Evolutionary conservation across 2,113 vertebrate genomes (phyloP).

Genomic region (Propithecus coquereli): DNA sequence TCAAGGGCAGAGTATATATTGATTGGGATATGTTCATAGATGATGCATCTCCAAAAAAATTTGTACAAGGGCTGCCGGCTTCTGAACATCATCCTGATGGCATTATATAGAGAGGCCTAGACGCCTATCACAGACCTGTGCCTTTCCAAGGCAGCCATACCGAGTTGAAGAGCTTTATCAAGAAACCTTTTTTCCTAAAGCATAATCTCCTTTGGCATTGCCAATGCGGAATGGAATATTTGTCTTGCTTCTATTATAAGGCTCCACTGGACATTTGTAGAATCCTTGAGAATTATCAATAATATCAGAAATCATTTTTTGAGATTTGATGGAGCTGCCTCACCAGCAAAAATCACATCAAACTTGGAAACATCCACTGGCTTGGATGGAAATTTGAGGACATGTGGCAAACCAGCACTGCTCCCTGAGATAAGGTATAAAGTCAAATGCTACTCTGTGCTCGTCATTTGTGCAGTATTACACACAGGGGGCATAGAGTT

Average conservation of each 20-base stretch:
- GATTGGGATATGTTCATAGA: constrained; percentile 48
- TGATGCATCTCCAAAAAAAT: constrained; percentile 86
- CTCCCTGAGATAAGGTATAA: constrained; percentile 87
- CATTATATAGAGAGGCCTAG: constrained; percentile 89
- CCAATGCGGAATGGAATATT: constrained; percentile 89
- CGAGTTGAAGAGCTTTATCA: constrained; percentile 85
- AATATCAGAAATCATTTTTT: constrained; percentile 85
- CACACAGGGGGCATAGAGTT: constrained; percentile 86
- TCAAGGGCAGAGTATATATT: not conserved
- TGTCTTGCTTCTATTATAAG: constrained; percentile 85
- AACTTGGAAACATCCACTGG: constrained; percentile 91
- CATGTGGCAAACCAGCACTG: constrained; percentile 88
- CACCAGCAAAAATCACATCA: constrained; percentile 89
- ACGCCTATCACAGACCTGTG: constrained; percentile 90
- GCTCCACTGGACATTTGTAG: constrained; percentile 85
- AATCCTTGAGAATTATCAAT: constrained; percentile 88
- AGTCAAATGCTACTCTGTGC: constrained; percentile 90
- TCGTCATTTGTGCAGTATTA: constrained; percentile 89
- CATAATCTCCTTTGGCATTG: constrained; percentile 82
- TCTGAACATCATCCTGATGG: constrained; percentile 86
- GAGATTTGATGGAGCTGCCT: constrained; percentile 87
- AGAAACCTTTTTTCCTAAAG: constrained; percentile 87
- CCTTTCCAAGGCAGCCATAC: constrained; percentile 91
- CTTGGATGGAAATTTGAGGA: constrained; percentile 90
- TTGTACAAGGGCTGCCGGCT: constrained; percentile 86